Conservation (phyloP, 2,888 invertebrate genomes). For the Axea sp. region DNA sequence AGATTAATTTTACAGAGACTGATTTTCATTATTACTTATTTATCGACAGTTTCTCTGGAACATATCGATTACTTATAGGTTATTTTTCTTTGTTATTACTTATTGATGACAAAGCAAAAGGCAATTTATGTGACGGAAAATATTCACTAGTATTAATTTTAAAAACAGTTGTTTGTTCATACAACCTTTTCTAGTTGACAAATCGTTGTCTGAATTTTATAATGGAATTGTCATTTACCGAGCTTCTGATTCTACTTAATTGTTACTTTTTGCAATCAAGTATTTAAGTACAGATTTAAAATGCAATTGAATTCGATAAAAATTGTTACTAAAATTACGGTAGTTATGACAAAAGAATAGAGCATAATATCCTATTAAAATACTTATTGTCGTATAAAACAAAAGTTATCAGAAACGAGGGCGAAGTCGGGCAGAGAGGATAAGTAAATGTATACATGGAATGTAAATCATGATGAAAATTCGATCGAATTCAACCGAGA, state of each 20-base stretch:
- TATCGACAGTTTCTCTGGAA: no score
- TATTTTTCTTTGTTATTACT: no score
- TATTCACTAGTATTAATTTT: no score
- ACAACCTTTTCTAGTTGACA: no score
- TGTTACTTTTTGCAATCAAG: slow-evolving; percentile 1
- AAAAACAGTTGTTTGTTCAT: no score
- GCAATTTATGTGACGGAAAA: no score
- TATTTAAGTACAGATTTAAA: slow-evolving; percentile 17
- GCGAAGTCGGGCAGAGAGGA: background rate
- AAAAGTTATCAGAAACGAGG: slow-evolving; percentile 28
- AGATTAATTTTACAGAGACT: no score
- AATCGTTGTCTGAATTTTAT: slow-evolving; percentile 4
- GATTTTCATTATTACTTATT: no score
- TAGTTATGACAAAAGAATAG: background rate
- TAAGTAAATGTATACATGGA: slow-evolving; percentile 14
- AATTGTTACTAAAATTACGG: slow-evolving; percentile 22
- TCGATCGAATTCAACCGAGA: slow-evolving; percentile 33
- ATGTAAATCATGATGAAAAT: slow-evolving; percentile 47
- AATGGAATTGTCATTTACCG: slow-evolving; percentile 21
- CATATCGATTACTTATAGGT: no score
- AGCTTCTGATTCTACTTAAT: slow-evolving; percentile 11
- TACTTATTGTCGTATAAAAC: slow-evolving; percentile 80
- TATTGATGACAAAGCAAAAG: no score
- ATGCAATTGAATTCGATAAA: slow-evolving; percentile 17
- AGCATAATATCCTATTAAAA: slow-evolving; percentile 37